phyloP scores from a whole-genome alignment of 2,888 invertebrate species.

The Romanomermis culicivorax region DNA sequence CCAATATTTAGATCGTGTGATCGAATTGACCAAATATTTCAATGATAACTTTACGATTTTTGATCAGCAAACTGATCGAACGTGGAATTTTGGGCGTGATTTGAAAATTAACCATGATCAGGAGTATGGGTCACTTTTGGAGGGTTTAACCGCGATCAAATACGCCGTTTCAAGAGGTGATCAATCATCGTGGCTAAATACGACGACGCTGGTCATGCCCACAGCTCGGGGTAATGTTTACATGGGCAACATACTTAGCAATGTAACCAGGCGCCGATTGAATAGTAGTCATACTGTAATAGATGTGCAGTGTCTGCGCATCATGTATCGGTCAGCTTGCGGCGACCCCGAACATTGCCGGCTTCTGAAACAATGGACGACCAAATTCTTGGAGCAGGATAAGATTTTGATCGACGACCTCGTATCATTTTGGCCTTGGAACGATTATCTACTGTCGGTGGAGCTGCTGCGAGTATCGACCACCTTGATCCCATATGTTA shows the following conservation, averaged over 20 bases:
- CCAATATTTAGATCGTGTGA: neutral
- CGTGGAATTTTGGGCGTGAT: neutral
- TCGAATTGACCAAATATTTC: neutral
- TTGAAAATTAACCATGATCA: neutral
- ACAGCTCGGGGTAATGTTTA: neutral
- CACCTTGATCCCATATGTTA: constrained; percentile 19
- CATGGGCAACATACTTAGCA: neutral
- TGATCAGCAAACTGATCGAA: neutral
- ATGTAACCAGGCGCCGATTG: too few species aligned
- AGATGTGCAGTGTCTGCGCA: neutral
- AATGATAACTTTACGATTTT: neutral
- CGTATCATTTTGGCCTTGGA: neutral
- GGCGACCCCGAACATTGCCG: neutral
- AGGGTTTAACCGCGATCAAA: neutral
- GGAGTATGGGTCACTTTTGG: neutral
- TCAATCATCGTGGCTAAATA: too few species aligned
- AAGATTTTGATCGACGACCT: neutral
- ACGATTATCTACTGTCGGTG: neutral
- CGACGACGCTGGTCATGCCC: neutral
- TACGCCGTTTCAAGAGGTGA: too few species aligned
- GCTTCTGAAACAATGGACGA: neutral
- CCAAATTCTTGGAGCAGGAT: neutral
- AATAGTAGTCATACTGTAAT: too few species aligned
- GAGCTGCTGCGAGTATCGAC: neutral
- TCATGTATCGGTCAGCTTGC: neutral